A percentile compares a stretch with the other conserved stretches of the same genome.
Evolutionary conservation across 2,888 invertebrate species (phyloP).

Genomic region (Meghimatium bilineatum): DNA sequence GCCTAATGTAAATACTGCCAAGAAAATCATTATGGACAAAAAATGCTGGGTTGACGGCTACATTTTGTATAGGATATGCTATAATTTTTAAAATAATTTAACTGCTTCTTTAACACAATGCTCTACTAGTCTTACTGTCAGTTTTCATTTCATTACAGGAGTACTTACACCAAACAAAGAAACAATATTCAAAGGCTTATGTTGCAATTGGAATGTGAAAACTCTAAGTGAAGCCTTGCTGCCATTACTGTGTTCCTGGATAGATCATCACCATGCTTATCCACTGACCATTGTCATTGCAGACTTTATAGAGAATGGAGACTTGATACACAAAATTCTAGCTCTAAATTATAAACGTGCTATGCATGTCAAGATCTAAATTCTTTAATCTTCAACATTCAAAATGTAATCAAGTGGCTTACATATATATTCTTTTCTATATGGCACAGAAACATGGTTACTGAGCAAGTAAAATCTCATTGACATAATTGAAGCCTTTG

Average conservation of each 20-base stretch:
- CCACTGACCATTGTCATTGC: slow-evolving; percentile 5
- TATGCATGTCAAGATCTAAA: not conserved
- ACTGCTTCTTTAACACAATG: not conserved
- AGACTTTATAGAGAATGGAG: slow-evolving; percentile 44
- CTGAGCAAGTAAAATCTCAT: too few relatives aligned
- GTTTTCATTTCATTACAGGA: slow-evolving; percentile 9
- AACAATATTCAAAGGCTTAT: slow-evolving; percentile 26
- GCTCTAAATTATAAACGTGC: slow-evolving; percentile 35
- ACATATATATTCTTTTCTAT: too few relatives aligned
- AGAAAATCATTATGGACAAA: too few relatives aligned
- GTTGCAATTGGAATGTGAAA: not conserved
- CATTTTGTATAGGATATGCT: too few relatives aligned
- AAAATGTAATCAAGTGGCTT: too few relatives aligned
- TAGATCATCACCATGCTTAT: not conserved
- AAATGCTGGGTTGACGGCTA: too few relatives aligned
- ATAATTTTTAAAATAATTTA: too few relatives aligned
- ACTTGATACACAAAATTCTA: slow-evolving; percentile 30
- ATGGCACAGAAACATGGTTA: too few relatives aligned
- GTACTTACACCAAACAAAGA: slow-evolving; percentile 38
- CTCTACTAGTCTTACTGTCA: not conserved
- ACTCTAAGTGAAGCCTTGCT: slow-evolving; percentile 25
- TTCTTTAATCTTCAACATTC: not conserved
- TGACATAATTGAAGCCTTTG: too few relatives aligned
- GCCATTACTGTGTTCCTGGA: not conserved
- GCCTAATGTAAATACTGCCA: too few relatives aligned